Evolutionary conservation across 2,888 invertebrate genomes (phyloP).

Genomic region (Torymus texanus): DNA sequence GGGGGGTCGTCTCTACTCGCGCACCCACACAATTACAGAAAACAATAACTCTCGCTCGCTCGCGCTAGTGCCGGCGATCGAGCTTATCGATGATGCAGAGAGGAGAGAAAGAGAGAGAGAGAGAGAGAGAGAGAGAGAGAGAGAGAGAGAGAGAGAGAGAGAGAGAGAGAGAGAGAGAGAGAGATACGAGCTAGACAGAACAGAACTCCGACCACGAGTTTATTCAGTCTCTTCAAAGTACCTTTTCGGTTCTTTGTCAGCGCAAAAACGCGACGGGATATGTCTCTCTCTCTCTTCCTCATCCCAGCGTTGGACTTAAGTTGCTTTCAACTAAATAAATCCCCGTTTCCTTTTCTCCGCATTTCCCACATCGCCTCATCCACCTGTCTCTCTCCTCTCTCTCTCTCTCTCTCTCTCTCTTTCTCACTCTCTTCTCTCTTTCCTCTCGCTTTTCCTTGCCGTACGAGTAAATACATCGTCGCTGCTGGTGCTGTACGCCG

Average conservation of each 20-base stretch:
- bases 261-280: not conserved
- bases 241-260: slow-evolving; percentile 14
- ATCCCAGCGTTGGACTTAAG: slow-evolving; percentile 15
- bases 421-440: not conserved
- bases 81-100: too few relatives aligned
- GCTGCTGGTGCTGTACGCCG: not conserved
- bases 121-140: too few relatives aligned
- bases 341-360: slow-evolving; percentile 18
- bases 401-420: not conserved
- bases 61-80: too few relatives aligned
- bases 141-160: too few relatives aligned
- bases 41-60: too few relatives aligned
- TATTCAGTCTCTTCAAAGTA: slow-evolving; percentile 12
- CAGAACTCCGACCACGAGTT: not conserved
- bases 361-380: not conserved
- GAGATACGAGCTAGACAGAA: too few relatives aligned
- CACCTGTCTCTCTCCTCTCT: not conserved
- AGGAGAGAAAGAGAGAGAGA: not conserved
- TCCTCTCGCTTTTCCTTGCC: not conserved
- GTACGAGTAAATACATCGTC: slow-evolving; percentile 38
- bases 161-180: not conserved
- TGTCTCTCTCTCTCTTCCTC: not conserved
- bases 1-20: too few relatives aligned
- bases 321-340: slow-evolving; percentile 44
- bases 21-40: too few relatives aligned